Base-by-base conservation (phyloP, 2,888 invertebrate species). In the Capitulum mitella region DNA sequence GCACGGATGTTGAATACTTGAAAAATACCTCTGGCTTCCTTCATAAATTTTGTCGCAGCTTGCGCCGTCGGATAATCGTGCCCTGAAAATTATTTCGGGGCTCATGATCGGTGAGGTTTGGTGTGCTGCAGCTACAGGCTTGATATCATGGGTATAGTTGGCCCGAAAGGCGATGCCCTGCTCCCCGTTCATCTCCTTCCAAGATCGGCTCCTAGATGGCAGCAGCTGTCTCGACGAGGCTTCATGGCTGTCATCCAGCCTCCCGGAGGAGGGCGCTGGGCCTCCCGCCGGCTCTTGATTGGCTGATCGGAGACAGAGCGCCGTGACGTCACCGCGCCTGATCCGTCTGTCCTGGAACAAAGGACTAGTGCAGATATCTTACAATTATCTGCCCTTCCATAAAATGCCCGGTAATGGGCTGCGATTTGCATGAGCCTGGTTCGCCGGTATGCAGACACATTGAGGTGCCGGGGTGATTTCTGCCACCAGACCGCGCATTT, bases 381-480 rank as follows among this genome's bases (percentile, higher is more conserved):
- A 29, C 70, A 70, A 70, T 70, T 70, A 70, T 70, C 37, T 70
- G 37, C 37, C 40, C 37, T 70, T 70, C 70, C 70, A 70, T 70
- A 64, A 64, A 64, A 19, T 29, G 64, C 8, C 34, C 32, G 2
- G 64, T 32, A 64, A 64, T 64, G 64, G 64, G 32, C 34, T 29
- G 34, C 64, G 64, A 64, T 64, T 64, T 64, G 64, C 64, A 64
- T 64, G 34, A 64, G 64, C 34, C 64, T 34, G 64, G 64, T 32
- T 34, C 19, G 19, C 34, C 29, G 64, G 64, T 29, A 64, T 64
- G 64, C 64, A 22, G 64, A 14, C 64, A 1, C 32, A 16, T 6
- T 51, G 51, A 51, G 64, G 32, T 29, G 19, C 34, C 64, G 64
- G 29, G 61, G 32, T 6, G 64, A 32, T 32, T 19, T 32, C 64